Percentiles rank a stretch among this genome's conserved stretches.
Evolutionary conservation across 2,113 vertebrate genomes (phyloP).

Genomic region (Octodon degus): DNA sequence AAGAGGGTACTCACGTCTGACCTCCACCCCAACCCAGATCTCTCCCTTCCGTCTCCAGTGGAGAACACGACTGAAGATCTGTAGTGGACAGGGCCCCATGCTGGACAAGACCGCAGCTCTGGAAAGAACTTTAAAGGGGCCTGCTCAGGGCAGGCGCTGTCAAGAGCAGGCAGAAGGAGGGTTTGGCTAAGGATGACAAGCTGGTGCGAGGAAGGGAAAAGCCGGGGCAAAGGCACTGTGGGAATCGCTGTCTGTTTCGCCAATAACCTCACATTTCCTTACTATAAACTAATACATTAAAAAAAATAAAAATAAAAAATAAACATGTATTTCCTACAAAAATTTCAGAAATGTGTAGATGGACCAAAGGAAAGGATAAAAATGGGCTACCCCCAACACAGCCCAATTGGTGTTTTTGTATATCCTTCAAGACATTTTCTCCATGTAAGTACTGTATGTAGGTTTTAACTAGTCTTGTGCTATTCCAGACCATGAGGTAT

Average conservation of each 20-base stretch:
- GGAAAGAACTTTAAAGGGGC: not conserved
- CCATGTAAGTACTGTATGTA: fast-evolving
- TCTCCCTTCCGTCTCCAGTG: not conserved
- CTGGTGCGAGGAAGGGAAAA: not conserved
- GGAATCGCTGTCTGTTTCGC: too few relatives aligned
- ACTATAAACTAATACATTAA: not conserved
- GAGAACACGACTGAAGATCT: not conserved
- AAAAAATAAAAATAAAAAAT: too few relatives aligned
- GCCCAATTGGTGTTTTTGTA: not conserved
- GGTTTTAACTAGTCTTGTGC: not conserved
- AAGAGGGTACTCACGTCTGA: not conserved
- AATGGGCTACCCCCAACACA: not conserved
- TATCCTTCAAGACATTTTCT: not conserved
- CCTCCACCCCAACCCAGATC: not conserved
- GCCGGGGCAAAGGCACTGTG: not conserved
- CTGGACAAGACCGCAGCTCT: too few relatives aligned
- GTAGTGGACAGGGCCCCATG: not conserved
- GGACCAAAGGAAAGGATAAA: not conserved
- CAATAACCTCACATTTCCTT: not conserved
- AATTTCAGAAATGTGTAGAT: not conserved
- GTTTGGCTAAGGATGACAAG: not conserved
- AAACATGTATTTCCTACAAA: not conserved
- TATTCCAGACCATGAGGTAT: not conserved
- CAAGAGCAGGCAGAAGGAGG: too few relatives aligned
- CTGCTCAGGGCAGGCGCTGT: not conserved